phyloP scores from a whole-genome alignment of 2,888 invertebrate species.

The Diarsia rubi region DNA sequence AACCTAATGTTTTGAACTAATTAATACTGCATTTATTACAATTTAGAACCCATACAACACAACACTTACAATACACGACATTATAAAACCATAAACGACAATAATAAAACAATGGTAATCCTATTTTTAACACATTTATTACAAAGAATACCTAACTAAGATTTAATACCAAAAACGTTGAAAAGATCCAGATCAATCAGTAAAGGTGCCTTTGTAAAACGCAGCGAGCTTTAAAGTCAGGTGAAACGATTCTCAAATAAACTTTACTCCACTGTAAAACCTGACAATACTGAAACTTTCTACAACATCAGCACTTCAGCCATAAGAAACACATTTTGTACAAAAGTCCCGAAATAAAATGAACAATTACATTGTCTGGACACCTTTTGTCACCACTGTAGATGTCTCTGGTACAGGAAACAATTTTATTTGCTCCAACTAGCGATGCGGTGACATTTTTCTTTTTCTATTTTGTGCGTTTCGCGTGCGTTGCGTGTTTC shows the following conservation, averaged over 20 bases:
- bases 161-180: neutral
- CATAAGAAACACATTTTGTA: slow-evolving; percentile 35
- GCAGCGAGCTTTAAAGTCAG: slow-evolving; percentile 18
- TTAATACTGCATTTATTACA: neutral
- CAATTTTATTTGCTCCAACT: slow-evolving; percentile 83
- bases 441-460: slow-evolving; percentile 80
- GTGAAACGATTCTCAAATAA: slow-evolving; percentile 43
- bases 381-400: slow-evolving; percentile 67
- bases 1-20: neutral
- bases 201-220: slow-evolving; percentile 7
- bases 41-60: no score
- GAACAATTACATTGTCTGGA: slow-evolving; percentile 55
- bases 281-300: slow-evolving; percentile 28
- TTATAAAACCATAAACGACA: no score
- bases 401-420: slow-evolving; percentile 79
- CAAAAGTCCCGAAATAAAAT: slow-evolving; percentile 51
- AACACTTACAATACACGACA: no score
- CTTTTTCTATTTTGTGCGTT: slow-evolving; percentile 79
- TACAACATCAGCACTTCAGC: slow-evolving; percentile 33
- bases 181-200: neutral
- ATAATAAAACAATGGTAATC: no score
- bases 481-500: slow-evolving; percentile 77
- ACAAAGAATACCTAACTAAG: neutral
- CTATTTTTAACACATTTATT: no score
- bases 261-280: slow-evolving; percentile 1